Base-by-base conservation (phyloP, 2,113 vertebrate species). In the Macaca mulatta region DNA sequence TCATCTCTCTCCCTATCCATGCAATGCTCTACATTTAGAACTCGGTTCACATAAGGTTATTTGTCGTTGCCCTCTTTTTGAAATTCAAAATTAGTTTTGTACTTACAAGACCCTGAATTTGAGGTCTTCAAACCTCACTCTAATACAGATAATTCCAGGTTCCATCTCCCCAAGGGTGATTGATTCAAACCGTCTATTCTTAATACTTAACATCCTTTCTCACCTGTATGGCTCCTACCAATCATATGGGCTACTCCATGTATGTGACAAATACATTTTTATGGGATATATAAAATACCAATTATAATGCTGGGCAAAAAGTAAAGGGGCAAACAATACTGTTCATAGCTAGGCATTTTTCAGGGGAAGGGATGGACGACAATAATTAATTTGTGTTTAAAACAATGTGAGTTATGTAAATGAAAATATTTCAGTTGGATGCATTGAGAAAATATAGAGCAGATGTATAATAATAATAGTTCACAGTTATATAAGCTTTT, bases 361-460 rank as follows among this genome's bases (percentile, higher is more conserved):
- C 1, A 4, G 11, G 0, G 4, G 11, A 75, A 27, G 22, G 13
- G 13, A 1, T 64, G 16, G 5, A 1, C 0, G 22, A 27, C 6
- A 16, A 16, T 52, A 78, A 40, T 27, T 85, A 50, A 61, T n/a
- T 52, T 90, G 52, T 35, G 8, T 38, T 93, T 97, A 43, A 70
- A 38, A 38, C 5, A 61, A 17, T 61, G 2, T 77, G 35, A 90
- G 4, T 18, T 86, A 50, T 7, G 16, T 40, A 70, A 93, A 38
- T 69, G 6, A 87, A 74, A 40, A 23, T 55, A 92, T 25, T 84
- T 93, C 17, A 61, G 38, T 8, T 17, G 8, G 48, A 59, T 23
- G 9, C 7, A 77, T 69, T 67, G 16, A 79, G 2, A 79, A 75
- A 7, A 57, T n/a, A 69, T 30, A 77, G 61, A 27, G 2, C 52